Conservation (phyloP, 2,113 vertebrate species). For the Ivindomyrus marchei region DNA sequence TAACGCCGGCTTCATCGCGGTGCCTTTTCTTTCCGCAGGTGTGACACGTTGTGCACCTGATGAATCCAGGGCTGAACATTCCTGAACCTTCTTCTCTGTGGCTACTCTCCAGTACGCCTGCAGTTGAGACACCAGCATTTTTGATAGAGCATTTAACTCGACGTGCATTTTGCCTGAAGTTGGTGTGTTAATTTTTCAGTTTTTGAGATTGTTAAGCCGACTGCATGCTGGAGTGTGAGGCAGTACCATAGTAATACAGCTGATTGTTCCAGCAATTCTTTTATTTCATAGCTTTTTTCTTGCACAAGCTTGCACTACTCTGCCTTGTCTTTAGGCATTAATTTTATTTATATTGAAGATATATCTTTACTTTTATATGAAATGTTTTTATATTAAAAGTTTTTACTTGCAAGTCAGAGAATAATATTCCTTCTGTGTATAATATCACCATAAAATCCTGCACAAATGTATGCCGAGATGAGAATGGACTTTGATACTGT, state of each 20-base stretch:
- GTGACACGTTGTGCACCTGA: background rate
- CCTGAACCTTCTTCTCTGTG: background rate
- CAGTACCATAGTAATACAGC: background rate
- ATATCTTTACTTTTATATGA: background rate
- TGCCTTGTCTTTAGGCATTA: background rate
- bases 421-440: background rate
- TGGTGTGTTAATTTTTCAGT: background rate
- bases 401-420: background rate
- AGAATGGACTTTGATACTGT: background rate
- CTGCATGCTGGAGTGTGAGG: background rate
- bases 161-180: background rate
- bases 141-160: background rate
- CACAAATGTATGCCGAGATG: background rate
- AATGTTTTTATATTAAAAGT: background rate
- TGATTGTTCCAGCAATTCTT: background rate
- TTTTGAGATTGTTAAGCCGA: background rate
- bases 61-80: background rate
- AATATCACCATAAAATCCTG: background rate
- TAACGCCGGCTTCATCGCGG: background rate
- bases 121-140: slow-evolving; percentile 8
- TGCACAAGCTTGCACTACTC: background rate
- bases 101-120: background rate
- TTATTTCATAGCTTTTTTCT: background rate
- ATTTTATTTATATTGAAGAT: background rate
- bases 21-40: background rate